Evolutionary conservation across 2,888 invertebrate genomes (phyloP), one percentile per base, ranked within the genome.

Genomic region (Brachyptera risi): DNA sequence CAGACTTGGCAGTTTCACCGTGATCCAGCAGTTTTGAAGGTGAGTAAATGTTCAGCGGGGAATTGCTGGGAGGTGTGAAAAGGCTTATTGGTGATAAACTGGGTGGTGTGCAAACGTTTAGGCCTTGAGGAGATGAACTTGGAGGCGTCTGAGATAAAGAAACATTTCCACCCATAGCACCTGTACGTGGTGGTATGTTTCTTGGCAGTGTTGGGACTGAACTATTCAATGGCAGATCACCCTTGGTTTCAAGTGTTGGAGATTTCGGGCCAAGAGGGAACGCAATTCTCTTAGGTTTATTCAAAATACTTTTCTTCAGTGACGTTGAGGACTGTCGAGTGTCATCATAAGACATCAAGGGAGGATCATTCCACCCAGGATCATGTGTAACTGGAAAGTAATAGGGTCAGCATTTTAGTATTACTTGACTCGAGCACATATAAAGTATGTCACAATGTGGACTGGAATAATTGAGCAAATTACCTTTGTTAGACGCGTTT

Each of bases 331-430:
- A 74, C 21, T 76, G 74, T 59, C 74, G 72, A 62, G 77, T 77
- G 1, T n/a, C n/a, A n/a, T 75, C 78, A 66, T 79, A 81, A 1
- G 79, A 73, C 59, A 80, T 74, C 62, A 76, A 76, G 1, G 82
- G 82, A 3, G 82, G 82, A 68, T 82, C 82, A 67, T 82, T 82
- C 82, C 82, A 82, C 5, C 81, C 82, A 37, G 80, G 80, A 68
- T 81, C 80, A 59, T 54, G 38, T 23, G 56, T 44, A 27, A 26
- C 63, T 64, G 42, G 23, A 61, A 64, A 4, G 15, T 50, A 27
- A 51, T n/a, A 49, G n/a, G n/a, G 15, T 2, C n/a, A 38, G n/a
- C 15, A 38, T 15, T 38, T 1, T 38, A 3, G 15, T 3, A 2
- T 15, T 38, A n/a, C n/a, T n/a, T n/a, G n/a, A n/a, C n/a, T n/a